Evolutionary conservation across 2,113 vertebrate species (phyloP).

Genomic region (Lampris megalopsis): DNA sequence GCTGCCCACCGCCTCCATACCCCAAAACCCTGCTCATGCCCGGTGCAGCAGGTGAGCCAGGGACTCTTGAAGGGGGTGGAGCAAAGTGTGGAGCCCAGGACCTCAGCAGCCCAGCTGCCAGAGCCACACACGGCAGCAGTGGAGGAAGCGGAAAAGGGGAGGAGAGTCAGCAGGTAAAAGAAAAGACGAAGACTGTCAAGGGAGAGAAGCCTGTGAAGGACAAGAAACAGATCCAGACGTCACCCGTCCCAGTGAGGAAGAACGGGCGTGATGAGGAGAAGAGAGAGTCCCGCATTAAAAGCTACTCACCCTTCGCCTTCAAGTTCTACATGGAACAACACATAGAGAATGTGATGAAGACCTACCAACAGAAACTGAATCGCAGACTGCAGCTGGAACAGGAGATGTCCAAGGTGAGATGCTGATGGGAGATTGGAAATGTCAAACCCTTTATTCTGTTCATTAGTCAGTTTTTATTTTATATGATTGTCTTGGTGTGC

Average conservation of each 20-base stretch:
- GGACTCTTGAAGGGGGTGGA: slow-evolving; percentile 75
- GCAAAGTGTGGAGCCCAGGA: slow-evolving; percentile 67
- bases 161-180: slow-evolving; percentile 78
- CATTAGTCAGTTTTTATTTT: no score
- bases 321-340: slow-evolving; percentile 99
- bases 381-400: slow-evolving; percentile 95
- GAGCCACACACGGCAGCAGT: slow-evolving; percentile 57
- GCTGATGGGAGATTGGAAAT: no score
- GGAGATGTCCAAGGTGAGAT: slow-evolving; percentile 96
- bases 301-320: slow-evolving; percentile 96
- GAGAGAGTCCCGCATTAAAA: slow-evolving; percentile 96
- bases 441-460: no score
- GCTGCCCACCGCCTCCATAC: slow-evolving; percentile 94
- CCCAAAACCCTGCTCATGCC: slow-evolving; percentile 90
- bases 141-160: slow-evolving; percentile 67
- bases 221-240: slow-evolving; percentile 98
- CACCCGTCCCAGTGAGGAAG: slow-evolving; percentile 92
- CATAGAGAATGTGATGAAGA: slow-evolving; percentile 97
- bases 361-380: slow-evolving; percentile 96
- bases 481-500: no score
- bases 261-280: slow-evolving; percentile 94
- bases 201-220: slow-evolving; percentile 89
- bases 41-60: slow-evolving; percentile 80
- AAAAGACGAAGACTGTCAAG: slow-evolving; percentile 87
- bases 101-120: slow-evolving; percentile 35